These are phyloP conservation scores for Leptogaster cylindrica DNA, from an alignment of 2,888 invertebrate genomes.

Conservation along the genomic window DNA sequence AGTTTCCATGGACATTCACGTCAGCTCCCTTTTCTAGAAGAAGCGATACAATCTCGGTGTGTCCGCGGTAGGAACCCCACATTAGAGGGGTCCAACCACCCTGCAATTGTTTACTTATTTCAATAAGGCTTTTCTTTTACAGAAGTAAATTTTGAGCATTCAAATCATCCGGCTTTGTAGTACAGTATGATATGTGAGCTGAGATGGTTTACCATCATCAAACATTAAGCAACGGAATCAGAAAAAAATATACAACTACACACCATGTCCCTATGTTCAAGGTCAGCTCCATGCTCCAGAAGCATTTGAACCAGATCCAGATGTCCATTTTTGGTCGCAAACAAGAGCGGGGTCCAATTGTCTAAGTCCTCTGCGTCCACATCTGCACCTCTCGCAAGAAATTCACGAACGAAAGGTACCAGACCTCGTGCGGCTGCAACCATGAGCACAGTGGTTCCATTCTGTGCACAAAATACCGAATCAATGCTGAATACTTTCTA, in stretches of 20 bases:
- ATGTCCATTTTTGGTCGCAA: constrained; percentile 90
- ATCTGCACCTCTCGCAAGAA: constrained; percentile 91
- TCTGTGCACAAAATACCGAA: constrained; percentile 65
- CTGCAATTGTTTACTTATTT: no score
- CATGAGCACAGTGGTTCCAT: constrained; percentile 93
- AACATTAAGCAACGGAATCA: not conserved
- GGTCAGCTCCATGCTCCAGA: constrained; percentile 81
- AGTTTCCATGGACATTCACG: constrained; percentile 94
- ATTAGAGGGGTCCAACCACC: constrained; percentile 97
- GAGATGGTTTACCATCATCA: no score
- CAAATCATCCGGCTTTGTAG: no score
- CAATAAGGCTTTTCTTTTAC: no score
- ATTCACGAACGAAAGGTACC: constrained; percentile 78
- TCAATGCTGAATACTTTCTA: not conserved
- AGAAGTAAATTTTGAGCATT: no score
- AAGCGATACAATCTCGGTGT: constrained; percentile 75
- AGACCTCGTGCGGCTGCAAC: constrained; percentile 88
- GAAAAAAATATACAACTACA: constrained; percentile 54
- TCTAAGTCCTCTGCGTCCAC: constrained; percentile 90
- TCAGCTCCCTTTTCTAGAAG: constrained; percentile 88
- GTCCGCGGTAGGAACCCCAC: constrained; percentile 97
- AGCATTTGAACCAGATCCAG: constrained; percentile 80
- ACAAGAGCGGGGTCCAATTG: constrained; percentile 89
- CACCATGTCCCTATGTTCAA: constrained; percentile 89
- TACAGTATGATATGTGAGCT: no score